Evolutionary conservation across 2,888 invertebrate species (phyloP).

Genomic region (Dynastes grantii): DNA sequence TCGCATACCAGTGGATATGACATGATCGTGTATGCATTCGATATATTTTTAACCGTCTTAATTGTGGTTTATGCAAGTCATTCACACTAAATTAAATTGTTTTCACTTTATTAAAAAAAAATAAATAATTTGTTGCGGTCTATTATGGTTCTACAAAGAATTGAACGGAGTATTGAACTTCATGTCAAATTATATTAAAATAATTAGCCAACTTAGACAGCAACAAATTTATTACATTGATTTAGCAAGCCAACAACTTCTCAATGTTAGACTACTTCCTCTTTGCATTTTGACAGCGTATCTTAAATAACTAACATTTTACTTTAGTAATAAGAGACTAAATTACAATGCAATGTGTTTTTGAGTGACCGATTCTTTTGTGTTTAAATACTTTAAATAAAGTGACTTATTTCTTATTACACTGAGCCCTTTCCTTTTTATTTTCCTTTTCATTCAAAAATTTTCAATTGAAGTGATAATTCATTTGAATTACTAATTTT

Average conservation of each 20-base stretch:
- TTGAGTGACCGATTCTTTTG: no score
- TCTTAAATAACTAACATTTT: neutral
- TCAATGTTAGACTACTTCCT: conserved; percentile 15
- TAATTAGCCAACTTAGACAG: neutral
- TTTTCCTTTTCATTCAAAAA: no score
- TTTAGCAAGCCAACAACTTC: conserved; percentile 9
- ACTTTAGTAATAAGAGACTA: neutral
- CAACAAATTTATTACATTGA: conserved; percentile 18
- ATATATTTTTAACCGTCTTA: conserved; percentile 55
- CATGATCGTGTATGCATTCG: conserved; percentile 56
- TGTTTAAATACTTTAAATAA: no score
- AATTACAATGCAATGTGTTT: conserved; percentile 18
- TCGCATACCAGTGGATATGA: conserved; percentile 58
- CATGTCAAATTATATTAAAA: neutral
- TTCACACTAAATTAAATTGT: conserved; percentile 32
- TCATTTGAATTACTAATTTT: no score
- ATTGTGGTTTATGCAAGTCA: conserved; percentile 43
- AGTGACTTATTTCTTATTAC: no score
- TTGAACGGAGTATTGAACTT: no score
- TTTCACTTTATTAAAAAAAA: conserved; percentile 20
- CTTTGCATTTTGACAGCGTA: conserved; percentile 27
- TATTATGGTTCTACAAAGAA: neutral
- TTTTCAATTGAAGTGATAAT: no score
- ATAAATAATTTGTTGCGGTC: conserved; percentile 39
- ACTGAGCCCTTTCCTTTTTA: no score